Conservation (phyloP, 2,888 invertebrate species). For the Sclerodermus sp. region DNA sequence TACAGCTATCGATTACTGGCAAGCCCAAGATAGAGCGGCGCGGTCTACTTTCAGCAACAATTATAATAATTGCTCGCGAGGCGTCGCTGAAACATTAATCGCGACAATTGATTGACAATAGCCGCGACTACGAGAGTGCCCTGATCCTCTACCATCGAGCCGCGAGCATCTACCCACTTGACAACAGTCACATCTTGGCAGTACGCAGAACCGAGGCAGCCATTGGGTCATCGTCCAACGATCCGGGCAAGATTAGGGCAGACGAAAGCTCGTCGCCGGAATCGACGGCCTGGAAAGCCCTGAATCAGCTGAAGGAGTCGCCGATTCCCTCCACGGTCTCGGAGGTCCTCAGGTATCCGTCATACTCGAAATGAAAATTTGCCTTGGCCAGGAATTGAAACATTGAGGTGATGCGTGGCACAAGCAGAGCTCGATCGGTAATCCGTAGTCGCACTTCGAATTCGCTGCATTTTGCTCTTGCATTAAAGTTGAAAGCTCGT, state of each 20-base stretch:
- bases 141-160: conserved; percentile 48
- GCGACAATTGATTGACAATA: no score
- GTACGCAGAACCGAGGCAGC: conserved; percentile 34
- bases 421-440: no score
- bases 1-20: no score
- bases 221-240: conserved; percentile 35
- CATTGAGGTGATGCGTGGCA: no score
- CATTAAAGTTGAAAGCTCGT: no score
- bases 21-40: no score
- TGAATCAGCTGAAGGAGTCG: conserved; percentile 29
- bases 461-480: no score
- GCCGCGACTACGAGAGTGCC: conserved; percentile 49
- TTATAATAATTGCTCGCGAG: no score
- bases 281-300: conserved; percentile 27
- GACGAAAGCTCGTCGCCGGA: conserved; percentile 29
- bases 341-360: conserved; percentile 32
- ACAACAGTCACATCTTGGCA: conserved; percentile 37
- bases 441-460: no score
- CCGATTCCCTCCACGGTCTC: conserved; percentile 28
- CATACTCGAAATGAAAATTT: not conserved
- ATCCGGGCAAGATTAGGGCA: no score
- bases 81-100: no score
- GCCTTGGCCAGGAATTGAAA: not conserved
- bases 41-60: no score
- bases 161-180: conserved; percentile 36